A percentile compares a stretch with the other conserved stretches of the same genome.
Conservation (phyloP, 1,140 invertebrate genomes). For the Sminthurides bifidus region DNA sequence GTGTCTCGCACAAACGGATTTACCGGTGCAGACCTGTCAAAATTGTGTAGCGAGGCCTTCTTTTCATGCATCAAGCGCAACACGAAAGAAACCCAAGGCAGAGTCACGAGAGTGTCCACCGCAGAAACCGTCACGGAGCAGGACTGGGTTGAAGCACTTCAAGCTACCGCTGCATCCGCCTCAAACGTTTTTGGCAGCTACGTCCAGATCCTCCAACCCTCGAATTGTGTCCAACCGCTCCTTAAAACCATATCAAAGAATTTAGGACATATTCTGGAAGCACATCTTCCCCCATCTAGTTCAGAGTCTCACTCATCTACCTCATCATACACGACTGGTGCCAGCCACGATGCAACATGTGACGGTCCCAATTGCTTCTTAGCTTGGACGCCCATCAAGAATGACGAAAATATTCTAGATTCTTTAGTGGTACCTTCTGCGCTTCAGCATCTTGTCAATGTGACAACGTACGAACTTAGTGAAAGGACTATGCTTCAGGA, state of each 20-base stretch:
- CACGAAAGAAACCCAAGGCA: not conserved
- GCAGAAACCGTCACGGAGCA: not conserved
- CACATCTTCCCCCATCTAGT: too few species aligned
- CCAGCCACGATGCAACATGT: too few species aligned
- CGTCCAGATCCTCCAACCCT: not conserved
- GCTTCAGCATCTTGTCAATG: not conserved
- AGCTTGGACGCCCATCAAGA: not conserved
- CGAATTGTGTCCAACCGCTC: not conserved
- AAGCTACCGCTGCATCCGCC: not conserved
- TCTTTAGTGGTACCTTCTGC: not conserved
- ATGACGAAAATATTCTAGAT: not conserved
- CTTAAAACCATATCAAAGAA: not conserved
- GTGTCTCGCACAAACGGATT: not conserved
- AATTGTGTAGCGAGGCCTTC: constrained; percentile 2
- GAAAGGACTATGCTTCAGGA: constrained; percentile 2
- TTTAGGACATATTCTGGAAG: not conserved
- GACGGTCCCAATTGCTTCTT: constrained; percentile 2
- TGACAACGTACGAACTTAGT: not conserved
- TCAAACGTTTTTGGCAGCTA: constrained; percentile 2
- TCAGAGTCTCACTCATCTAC: not conserved
- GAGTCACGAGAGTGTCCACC: not conserved
- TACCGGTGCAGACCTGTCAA: constrained; percentile 1
- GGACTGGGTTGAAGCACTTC: constrained; percentile 1
- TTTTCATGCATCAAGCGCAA: not conserved
- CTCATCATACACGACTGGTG: not conserved